Percentiles rank a stretch among this genome's conserved stretches.
phyloP scores from a whole-genome alignment of 2,797 vertebrate species.

The Xenopus petersii region DNA sequence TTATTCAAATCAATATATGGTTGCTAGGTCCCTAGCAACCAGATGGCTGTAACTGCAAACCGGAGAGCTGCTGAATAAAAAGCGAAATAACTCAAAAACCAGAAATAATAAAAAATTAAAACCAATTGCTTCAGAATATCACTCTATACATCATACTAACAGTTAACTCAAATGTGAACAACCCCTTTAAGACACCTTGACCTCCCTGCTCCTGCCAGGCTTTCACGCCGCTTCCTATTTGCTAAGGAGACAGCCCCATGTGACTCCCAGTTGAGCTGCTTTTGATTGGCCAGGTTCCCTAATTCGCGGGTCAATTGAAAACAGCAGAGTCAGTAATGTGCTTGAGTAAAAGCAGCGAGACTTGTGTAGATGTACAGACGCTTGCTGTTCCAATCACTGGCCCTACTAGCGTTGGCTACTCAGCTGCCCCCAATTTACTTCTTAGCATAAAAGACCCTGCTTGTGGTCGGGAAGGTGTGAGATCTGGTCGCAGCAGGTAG shows the following conservation, averaged over 20 bases:
- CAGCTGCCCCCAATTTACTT: background rate
- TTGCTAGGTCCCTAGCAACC: too few species aligned
- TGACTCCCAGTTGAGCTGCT: conserved; percentile 1
- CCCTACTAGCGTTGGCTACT: too few species aligned
- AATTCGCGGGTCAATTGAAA: conserved; percentile 55
- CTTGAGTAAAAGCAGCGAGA: conserved; percentile 3
- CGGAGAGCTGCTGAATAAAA: too few species aligned
- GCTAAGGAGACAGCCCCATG: conserved; percentile 52
- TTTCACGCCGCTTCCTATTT: conserved; percentile 42
- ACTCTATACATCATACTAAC: too few species aligned
- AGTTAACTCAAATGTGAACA: too few species aligned
- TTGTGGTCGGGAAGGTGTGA: background rate
- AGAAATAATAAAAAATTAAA: too few species aligned
- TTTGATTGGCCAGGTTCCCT: conserved; percentile 55
- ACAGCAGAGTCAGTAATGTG: conserved; percentile 2
- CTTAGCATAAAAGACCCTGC: background rate
- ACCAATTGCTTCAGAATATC: too few species aligned
- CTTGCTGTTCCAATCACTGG: background rate
- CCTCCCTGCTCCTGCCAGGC: conserved; percentile 13
- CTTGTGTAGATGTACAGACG: background rate
- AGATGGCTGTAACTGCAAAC: too few species aligned
- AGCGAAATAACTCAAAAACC: too few species aligned
- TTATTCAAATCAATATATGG: too few species aligned
- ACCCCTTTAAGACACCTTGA: conserved; percentile 13
- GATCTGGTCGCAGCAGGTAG: background rate